Conservation (phyloP, 2,888 invertebrate genomes). For the Cephonodes hylas region DNA sequence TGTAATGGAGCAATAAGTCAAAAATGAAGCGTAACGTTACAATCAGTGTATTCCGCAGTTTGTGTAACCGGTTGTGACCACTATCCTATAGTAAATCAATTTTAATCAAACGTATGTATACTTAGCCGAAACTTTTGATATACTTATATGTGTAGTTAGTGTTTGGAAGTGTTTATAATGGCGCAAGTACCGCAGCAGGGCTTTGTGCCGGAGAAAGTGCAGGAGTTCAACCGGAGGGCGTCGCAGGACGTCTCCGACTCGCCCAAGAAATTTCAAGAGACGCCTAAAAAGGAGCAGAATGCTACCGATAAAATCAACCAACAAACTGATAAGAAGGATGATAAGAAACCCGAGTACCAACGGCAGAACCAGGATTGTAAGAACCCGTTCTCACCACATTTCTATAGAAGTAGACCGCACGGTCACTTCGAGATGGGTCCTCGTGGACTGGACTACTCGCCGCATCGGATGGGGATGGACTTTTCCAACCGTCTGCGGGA, state of each 20-base stretch:
- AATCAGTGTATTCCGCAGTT: not conserved
- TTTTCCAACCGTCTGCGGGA: conserved; percentile 67
- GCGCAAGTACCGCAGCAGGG: conserved; percentile 71
- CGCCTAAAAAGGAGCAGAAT: conserved; percentile 59
- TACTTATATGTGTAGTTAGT: conserved; percentile 40
- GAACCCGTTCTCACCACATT: conserved; percentile 71
- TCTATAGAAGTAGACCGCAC: conserved; percentile 59
- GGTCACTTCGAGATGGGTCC: conserved; percentile 78
- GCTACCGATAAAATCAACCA: conserved; percentile 44
- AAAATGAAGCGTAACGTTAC: not conserved
- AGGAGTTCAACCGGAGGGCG: conserved; percentile 68
- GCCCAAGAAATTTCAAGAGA: conserved; percentile 42
- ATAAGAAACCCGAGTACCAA: conserved; percentile 47
- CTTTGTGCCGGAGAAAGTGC: conserved; percentile 69
- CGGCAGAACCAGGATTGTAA: conserved; percentile 58
- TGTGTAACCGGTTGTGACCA: conserved; percentile 16
- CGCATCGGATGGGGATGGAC: conserved; percentile 69
- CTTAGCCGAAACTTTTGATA: conserved; percentile 12
- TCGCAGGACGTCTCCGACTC: conserved; percentile 66
- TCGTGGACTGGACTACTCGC: conserved; percentile 72
- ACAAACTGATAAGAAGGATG: conserved; percentile 44
- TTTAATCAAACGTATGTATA: conserved; percentile 5
- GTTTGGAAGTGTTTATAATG: conserved; percentile 64
- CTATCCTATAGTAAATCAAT: conserved; percentile 10
- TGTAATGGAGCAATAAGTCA: not conserved